Evolutionary conservation across 2,797 vertebrate species (phyloP).

Genomic region (Chromis chromis): DNA sequence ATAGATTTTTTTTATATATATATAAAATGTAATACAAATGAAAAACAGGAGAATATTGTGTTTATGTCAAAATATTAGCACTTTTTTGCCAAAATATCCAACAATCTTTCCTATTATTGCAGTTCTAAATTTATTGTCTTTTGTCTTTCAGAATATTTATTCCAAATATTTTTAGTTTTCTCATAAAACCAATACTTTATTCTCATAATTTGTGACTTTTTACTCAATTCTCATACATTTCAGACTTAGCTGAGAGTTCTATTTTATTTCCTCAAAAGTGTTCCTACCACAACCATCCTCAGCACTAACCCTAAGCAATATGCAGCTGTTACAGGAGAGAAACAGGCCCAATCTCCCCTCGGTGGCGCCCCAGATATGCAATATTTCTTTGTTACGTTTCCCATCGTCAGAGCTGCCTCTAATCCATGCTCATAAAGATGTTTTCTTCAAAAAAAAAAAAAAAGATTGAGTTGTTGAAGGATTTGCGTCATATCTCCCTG

Average conservation of each 20-base stretch:
- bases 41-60: too few species aligned
- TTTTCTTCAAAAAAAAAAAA: constrained; percentile 14
- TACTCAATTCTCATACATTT: neutral
- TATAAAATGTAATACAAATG: neutral
- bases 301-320: constrained; percentile 56
- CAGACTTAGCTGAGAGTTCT: neutral
- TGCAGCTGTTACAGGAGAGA: constrained; percentile 25
- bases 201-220: neutral
- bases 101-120: neutral
- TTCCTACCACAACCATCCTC: constrained; percentile 3
- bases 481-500: constrained; percentile 38
- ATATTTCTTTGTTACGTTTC: constrained; percentile 49
- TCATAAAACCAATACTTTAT: neutral
- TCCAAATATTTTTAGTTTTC: neutral
- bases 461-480: constrained; percentile 32
- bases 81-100: too few species aligned
- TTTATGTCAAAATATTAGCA: neutral
- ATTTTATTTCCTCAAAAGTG: neutral
- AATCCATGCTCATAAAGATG: constrained; percentile 40
- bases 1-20: neutral
- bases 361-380: constrained; percentile 66
- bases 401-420: constrained; percentile 52
- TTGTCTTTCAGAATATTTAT: too few species aligned
- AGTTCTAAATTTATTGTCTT: neutral
- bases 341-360: constrained; percentile 29